Evolutionary conservation across 2,888 invertebrate species (phyloP).

Genomic region (Congeria kusceri): DNA sequence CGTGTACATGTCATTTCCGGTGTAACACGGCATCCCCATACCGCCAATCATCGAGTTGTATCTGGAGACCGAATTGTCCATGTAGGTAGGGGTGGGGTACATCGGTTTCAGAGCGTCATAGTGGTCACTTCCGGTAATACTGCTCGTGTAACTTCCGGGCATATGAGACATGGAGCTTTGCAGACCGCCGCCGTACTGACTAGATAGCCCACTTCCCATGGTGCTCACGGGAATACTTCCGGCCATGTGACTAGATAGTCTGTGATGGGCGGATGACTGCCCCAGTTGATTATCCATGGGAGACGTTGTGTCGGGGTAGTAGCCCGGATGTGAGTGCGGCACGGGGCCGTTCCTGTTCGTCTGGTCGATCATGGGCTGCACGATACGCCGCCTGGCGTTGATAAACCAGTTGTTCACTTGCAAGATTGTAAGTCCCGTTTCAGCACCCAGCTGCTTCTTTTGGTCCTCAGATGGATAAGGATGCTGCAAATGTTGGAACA

Average conservation of each 20-base stretch:
- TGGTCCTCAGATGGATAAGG: conserved; percentile 68
- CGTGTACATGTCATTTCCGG: conserved; percentile 59
- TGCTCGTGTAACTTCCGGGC: conserved; percentile 32
- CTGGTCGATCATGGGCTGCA: conserved; percentile 69
- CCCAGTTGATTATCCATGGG: conserved; percentile 43
- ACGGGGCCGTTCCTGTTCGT: conserved; percentile 64
- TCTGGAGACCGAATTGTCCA: conserved; percentile 54
- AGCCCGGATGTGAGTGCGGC: conserved; percentile 55
- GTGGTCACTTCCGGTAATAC: conserved; percentile 24
- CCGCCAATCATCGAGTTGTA: conserved; percentile 42
- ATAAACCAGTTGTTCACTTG: conserved; percentile 70
- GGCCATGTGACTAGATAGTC: conserved; percentile 23
- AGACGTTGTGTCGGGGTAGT: conserved; percentile 50
- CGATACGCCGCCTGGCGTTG: conserved; percentile 63
- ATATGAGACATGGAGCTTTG: conserved; percentile 49
- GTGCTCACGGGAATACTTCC: conserved; percentile 41
- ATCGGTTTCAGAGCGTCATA: conserved; percentile 61
- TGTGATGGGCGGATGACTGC: conserved; percentile 27
- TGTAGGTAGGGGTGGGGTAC: conserved; percentile 62
- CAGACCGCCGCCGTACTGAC: conserved; percentile 42
- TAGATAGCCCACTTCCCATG: conserved; percentile 36
- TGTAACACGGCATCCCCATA: conserved; percentile 45
- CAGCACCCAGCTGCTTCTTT: conserved; percentile 63
- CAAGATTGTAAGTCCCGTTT: conserved; percentile 65
- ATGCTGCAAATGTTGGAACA: conserved; percentile 65